phyloP scores from a whole-genome alignment of 2,888 invertebrate species.

The Mechanitis messenoides region DNA sequence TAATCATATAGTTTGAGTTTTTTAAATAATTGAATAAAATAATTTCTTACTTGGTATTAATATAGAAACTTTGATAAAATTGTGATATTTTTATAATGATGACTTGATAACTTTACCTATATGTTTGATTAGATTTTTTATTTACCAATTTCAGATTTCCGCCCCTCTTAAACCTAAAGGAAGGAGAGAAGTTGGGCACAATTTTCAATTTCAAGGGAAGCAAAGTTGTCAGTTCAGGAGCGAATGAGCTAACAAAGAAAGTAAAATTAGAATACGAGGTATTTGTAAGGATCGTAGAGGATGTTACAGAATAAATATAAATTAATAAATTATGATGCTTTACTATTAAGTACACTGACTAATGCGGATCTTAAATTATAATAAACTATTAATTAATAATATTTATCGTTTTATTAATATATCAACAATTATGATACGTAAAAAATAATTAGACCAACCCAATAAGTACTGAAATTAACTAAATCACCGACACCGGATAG shows the following conservation, averaged over 20 bases:
- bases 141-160: conserved; percentile 51
- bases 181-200: conserved; percentile 55
- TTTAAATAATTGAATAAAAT: too few relatives aligned
- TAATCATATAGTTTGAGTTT: too few relatives aligned
- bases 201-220: conserved; percentile 63
- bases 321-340: conserved; percentile 19
- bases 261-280: conserved; percentile 66
- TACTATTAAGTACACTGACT: conserved; percentile 16
- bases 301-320: conserved; percentile 29
- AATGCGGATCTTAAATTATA: conserved; percentile 32
- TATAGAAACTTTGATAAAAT: too few relatives aligned
- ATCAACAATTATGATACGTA: not conserved
- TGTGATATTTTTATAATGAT: too few relatives aligned
- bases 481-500: too few relatives aligned
- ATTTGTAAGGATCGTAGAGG: conserved; percentile 59
- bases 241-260: conserved; percentile 50
- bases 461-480: too few relatives aligned
- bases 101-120: too few relatives aligned
- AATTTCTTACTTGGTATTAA: too few relatives aligned
- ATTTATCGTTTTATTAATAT: conserved; percentile 20
- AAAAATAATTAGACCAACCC: too few relatives aligned
- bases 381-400: conserved; percentile 27
- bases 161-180: conserved; percentile 45
- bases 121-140: not conserved
- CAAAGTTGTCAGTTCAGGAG: conserved; percentile 47